Percentiles rank a stretch among this genome's conserved stretches.
Conservation (phyloP, 2,888 invertebrate species). For the Entomobrya proxima region DNA sequence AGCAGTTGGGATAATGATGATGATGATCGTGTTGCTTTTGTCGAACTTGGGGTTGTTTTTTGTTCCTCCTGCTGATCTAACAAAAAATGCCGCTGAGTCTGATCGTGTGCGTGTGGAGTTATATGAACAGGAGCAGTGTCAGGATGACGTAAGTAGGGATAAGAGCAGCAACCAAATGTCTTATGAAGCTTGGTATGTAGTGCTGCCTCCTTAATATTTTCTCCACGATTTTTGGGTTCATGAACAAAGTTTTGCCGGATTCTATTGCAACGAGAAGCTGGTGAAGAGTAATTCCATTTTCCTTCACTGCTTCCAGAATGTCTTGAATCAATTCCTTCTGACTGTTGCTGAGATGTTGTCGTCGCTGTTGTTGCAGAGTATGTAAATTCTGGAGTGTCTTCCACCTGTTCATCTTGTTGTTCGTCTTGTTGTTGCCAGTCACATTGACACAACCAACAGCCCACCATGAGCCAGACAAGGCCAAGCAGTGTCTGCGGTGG, state of each 20-base stretch:
- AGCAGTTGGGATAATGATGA: too few relatives aligned
- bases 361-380: background rate
- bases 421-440: constrained; percentile 59
- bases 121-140: background rate
- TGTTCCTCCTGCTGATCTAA: constrained; percentile 25
- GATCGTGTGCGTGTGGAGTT: background rate
- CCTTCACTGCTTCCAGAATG: background rate
- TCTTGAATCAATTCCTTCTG: background rate
- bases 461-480: constrained; percentile 70
- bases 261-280: background rate
- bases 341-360: background rate
- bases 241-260: constrained; percentile 40
- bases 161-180: constrained; percentile 18
- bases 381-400: constrained; percentile 39
- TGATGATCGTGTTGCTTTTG: constrained; percentile 20
- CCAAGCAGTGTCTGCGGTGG: constrained; percentile 70
- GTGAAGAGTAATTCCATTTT: background rate
- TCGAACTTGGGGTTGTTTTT: constrained; percentile 46
- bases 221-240: background rate
- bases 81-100: constrained; percentile 11
- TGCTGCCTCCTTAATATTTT: constrained; percentile 3
- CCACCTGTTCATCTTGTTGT: constrained; percentile 64
- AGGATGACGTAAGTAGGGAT: constrained; percentile 17
- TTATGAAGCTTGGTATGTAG: background rate
- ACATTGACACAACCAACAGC: constrained; percentile 71